phyloP scores from a whole-genome alignment of 2,113 vertebrate species.

The Penelope pileata region DNA sequence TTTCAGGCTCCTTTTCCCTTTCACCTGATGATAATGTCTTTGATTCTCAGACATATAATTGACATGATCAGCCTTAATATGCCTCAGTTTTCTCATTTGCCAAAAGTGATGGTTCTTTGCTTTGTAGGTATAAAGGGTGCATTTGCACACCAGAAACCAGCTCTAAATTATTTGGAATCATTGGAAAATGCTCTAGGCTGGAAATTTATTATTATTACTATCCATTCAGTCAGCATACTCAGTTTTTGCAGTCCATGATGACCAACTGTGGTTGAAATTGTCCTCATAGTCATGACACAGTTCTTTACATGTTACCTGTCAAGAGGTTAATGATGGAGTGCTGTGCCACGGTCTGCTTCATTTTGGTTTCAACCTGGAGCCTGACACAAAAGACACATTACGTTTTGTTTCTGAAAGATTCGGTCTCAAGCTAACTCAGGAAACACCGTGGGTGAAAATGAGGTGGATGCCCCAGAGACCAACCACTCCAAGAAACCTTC shows the following conservation, averaged over 20 bases:
- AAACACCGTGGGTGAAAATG: conserved; percentile 48
- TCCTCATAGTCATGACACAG: neutral
- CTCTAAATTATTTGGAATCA: neutral
- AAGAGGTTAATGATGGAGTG: neutral
- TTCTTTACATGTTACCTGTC: neutral
- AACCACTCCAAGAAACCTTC: conserved; percentile 58
- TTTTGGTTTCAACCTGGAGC: neutral
- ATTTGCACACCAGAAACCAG: neutral
- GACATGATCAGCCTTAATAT: neutral
- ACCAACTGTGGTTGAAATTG: neutral
- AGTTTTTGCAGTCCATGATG: neutral
- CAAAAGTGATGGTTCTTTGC: neutral
- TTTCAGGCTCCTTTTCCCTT: neutral
- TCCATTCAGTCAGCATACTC: neutral
- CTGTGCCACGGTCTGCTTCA: neutral
- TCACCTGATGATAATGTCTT: neutral
- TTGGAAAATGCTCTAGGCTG: neutral
- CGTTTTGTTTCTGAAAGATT: conserved; percentile 52
- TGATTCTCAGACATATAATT: neutral
- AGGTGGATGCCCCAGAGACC: conserved; percentile 36
- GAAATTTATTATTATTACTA: neutral
- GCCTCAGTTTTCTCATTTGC: neutral
- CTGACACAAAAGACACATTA: neutral
- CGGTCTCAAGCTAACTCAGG: neutral
- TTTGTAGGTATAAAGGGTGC: neutral